A percentile compares a stretch with the other conserved stretches of the same genome.
phyloP scores from a whole-genome alignment of 2,113 vertebrate genomes.

The Cariama cristata region DNA sequence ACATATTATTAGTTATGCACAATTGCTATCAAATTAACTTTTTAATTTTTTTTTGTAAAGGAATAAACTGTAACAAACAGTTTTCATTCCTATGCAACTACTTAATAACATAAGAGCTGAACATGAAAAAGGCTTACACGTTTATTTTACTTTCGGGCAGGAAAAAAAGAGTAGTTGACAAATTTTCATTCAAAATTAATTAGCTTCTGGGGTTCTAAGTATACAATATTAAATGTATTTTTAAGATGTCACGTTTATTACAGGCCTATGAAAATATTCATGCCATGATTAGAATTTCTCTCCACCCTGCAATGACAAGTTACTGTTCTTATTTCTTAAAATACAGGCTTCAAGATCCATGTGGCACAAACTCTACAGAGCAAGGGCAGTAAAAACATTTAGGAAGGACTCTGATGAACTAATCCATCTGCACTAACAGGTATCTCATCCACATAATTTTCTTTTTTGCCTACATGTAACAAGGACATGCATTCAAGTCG shows the following conservation, averaged over 20 bases:
- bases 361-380: not conserved
- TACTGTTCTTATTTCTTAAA: not conserved
- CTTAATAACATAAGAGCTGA: not conserved
- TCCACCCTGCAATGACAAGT: not conserved
- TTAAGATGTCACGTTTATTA: not conserved
- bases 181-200: not conserved
- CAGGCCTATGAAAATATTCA: not conserved
- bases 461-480: not conserved
- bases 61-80: not conserved
- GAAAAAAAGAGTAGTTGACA: not conserved
- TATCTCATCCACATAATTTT: not conserved
- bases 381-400: not conserved
- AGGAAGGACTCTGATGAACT: not conserved
- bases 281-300: not conserved
- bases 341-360: rapidly evolving
- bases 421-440: not conserved
- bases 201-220: not conserved
- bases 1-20: not conserved
- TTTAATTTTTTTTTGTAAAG: not conserved
- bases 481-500: not conserved
- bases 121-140: not conserved
- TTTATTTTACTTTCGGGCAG: not conserved
- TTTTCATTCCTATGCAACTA: not conserved
- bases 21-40: not conserved
- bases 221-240: not conserved